Percentiles rank a stretch among this genome's conserved stretches.
These are phyloP conservation scores for Phallusia fumigata DNA, from an alignment of 23 tunicate genomes.

Conservation along the genomic window DNA sequence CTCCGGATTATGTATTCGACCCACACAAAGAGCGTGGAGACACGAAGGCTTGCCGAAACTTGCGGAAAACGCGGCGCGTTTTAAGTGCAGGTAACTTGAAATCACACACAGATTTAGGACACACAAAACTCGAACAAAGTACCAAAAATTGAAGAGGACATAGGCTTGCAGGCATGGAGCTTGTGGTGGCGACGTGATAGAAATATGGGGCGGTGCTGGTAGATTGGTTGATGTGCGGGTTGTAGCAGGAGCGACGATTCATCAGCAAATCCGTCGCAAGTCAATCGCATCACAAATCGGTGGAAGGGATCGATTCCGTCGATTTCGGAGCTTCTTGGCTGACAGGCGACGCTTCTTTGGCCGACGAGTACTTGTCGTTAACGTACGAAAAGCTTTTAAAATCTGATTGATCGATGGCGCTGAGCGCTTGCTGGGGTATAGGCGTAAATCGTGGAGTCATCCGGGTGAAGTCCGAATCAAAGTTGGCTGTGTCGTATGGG, in stretches of 20 bases:
- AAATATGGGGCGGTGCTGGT: background rate
- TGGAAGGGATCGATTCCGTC: slow-evolving; percentile 33
- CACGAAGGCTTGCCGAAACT: background rate
- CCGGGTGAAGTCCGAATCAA: slow-evolving; percentile 95
- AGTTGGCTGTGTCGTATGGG: slow-evolving; percentile 71
- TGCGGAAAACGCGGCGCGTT: background rate
- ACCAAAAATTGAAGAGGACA: slow-evolving; percentile 4
- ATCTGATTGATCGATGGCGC: slow-evolving; percentile 75
- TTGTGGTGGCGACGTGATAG: background rate
- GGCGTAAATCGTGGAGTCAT: slow-evolving; percentile 81
- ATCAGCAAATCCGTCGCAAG: background rate
- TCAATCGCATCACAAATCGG: slow-evolving; percentile 14
- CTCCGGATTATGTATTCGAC: background rate
- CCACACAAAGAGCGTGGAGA: background rate
- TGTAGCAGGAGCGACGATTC: background rate
- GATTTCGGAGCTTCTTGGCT: slow-evolving; percentile 11
- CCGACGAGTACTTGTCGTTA: slow-evolving; percentile 58
- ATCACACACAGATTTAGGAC: background rate
- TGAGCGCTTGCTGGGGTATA: slow-evolving; percentile 51
- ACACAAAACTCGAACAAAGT: background rate
- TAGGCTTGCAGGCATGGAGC: background rate
- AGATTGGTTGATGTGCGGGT: background rate
- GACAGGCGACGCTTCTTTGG: slow-evolving; percentile 5
- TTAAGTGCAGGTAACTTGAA: background rate
- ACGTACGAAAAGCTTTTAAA: slow-evolving; percentile 85